These are phyloP conservation scores for Mormyrus iriodes DNA, from an alignment of 2,113 vertebrate genomes.

Conservation along the genomic window DNA sequence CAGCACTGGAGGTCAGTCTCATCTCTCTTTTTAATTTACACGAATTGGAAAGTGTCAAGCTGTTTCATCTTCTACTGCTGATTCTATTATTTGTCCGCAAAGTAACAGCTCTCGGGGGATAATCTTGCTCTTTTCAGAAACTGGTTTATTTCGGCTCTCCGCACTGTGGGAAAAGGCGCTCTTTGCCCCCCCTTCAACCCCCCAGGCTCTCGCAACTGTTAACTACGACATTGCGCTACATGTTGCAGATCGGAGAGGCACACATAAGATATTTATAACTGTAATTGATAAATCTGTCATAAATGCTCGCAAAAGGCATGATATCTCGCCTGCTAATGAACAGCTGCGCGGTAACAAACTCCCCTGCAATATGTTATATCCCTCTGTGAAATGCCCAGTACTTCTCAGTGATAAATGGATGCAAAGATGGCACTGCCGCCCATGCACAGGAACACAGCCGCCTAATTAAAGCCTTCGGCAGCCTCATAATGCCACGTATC, in stretches of 20 bases:
- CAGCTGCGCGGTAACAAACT: not conserved
- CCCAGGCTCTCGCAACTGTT: not conserved
- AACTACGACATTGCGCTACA: not conserved
- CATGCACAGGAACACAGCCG: not conserved
- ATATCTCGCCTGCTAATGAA: not conserved
- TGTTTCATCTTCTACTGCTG: conserved; percentile 32
- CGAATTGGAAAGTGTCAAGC: conserved; percentile 43
- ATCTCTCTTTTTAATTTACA: conserved; percentile 56
- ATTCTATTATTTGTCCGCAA: conserved; percentile 51
- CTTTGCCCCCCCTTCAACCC: not conserved
- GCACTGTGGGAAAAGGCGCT: conserved; percentile 5
- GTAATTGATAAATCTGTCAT: not conserved
- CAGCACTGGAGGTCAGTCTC: not conserved
- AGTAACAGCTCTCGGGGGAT: conserved; percentile 54
- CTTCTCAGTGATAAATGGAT: not conserved
- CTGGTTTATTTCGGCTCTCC: conserved; percentile 49
- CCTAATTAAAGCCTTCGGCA: not conserved
- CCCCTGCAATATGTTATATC: not conserved
- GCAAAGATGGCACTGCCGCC: not conserved
- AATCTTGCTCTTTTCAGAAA: conserved; percentile 51
- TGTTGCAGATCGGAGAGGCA: conserved; percentile 15
- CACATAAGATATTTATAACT: not conserved
- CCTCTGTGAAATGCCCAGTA: not conserved
- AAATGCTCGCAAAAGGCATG: not conserved
- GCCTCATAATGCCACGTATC: not conserved